Evolutionary conservation across 2,888 invertebrate genomes (phyloP).

Genomic region (Pycnomerus fuliginosus): DNA sequence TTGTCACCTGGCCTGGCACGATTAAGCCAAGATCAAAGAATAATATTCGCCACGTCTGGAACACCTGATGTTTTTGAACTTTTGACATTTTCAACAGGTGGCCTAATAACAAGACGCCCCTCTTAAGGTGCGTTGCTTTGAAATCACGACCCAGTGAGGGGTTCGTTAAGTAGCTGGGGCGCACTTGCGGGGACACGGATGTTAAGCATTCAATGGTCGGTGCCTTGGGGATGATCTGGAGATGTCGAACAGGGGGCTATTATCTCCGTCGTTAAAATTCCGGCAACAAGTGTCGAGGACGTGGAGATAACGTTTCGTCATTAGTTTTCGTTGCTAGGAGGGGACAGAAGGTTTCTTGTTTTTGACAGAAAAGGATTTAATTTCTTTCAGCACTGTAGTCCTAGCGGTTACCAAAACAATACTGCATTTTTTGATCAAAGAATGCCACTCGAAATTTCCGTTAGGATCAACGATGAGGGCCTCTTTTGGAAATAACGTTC

Average conservation of each 20-base stretch:
- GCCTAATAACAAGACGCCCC: slow-evolving; percentile 32
- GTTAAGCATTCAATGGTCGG: slow-evolving; percentile 31
- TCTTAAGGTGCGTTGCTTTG: slow-evolving; percentile 32
- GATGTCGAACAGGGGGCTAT: slow-evolving; percentile 12
- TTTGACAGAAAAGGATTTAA: too few relatives aligned
- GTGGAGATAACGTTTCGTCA: too few relatives aligned
- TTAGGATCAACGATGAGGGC: too few relatives aligned
- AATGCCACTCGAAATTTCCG: too few relatives aligned
- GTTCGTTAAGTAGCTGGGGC: slow-evolving; percentile 16
- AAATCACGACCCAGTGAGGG: slow-evolving; percentile 23
- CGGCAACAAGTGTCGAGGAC: slow-evolving; percentile 3
- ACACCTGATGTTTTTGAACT: slow-evolving; percentile 13
- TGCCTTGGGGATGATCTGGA: slow-evolving; percentile 22
- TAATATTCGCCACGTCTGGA: slow-evolving; percentile 13
- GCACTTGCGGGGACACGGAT: slow-evolving; percentile 28
- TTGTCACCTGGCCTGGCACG: too few relatives aligned
- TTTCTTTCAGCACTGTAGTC: too few relatives aligned
- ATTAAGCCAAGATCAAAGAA: too few relatives aligned
- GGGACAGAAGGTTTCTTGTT: too few relatives aligned
- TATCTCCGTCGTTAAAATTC: slow-evolving; percentile 15
- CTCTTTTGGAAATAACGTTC: too few relatives aligned
- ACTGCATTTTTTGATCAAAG: too few relatives aligned
- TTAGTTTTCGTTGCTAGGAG: too few relatives aligned
- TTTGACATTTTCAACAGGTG: slow-evolving; percentile 21
- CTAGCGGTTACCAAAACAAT: too few relatives aligned